Evolutionary conservation across 2,888 invertebrate species (phyloP).

Genomic region (Leptinotarsa tumamoca): DNA sequence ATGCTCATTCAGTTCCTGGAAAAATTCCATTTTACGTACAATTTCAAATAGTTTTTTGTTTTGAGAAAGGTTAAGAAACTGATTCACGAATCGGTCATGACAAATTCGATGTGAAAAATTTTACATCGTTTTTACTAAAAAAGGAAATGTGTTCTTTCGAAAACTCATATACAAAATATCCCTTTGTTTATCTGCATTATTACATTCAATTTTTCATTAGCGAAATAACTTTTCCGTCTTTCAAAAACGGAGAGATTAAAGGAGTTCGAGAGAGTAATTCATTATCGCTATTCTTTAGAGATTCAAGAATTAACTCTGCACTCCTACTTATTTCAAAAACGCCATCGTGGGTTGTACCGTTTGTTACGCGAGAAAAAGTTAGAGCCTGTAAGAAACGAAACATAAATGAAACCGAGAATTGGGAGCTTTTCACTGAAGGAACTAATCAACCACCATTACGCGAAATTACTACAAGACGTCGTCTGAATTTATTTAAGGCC

Average conservation of each 20-base stretch:
- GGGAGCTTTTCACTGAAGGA: background rate
- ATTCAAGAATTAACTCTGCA: background rate
- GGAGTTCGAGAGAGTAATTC: background rate
- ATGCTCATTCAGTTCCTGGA: too few species aligned
- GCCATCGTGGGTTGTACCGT: background rate
- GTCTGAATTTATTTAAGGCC: background rate
- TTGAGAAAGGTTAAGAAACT: too few species aligned
- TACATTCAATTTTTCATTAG: too few species aligned
- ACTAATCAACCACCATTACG: slow-evolving; percentile 5
- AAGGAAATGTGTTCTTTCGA: too few species aligned
- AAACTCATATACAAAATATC: too few species aligned
- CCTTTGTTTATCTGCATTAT: too few species aligned
- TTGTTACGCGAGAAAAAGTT: slow-evolving; percentile 17
- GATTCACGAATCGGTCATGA: too few species aligned
- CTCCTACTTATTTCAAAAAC: slow-evolving; percentile 1
- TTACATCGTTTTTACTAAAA: too few species aligned
- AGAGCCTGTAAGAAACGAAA: slow-evolving; percentile 3
- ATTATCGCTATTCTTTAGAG: slow-evolving; percentile 13
- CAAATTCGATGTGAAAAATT: too few species aligned
- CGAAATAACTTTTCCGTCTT: background rate
- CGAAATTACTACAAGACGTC: background rate
- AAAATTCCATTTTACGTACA: too few species aligned
- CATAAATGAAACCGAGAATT: background rate
- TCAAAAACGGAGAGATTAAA: background rate
- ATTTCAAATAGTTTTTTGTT: too few species aligned